Conservation (phyloP, 2,113 vertebrate species). For the Hemiscyllium ocellatum region DNA sequence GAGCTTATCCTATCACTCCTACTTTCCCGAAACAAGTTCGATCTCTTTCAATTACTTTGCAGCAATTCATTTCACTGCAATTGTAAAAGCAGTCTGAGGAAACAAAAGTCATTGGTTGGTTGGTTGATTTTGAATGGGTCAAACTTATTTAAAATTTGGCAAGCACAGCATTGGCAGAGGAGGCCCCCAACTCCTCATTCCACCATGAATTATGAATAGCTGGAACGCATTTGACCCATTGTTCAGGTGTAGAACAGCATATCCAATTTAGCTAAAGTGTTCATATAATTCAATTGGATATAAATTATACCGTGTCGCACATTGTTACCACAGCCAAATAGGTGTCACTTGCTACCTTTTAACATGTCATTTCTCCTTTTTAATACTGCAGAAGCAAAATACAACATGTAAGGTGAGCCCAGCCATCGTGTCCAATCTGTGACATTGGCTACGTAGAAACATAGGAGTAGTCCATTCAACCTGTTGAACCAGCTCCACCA, state of each 20-base stretch:
- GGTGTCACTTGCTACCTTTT: neutral
- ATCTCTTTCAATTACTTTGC: neutral
- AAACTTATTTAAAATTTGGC: neutral
- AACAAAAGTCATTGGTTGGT: neutral
- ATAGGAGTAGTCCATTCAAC: too few species aligned
- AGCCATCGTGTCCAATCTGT: neutral
- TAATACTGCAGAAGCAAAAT: neutral
- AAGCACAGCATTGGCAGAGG: neutral
- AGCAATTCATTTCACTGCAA: neutral
- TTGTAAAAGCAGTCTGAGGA: neutral
- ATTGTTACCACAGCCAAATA: slow-evolving; percentile 19
- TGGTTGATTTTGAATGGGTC: neutral
- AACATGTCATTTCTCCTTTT: neutral
- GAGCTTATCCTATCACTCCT: neutral
- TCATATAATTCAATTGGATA: neutral
- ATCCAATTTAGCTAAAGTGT: slow-evolving; percentile 29
- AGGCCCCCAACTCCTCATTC: neutral
- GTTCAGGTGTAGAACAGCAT: slow-evolving; percentile 23
- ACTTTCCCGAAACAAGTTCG: neutral
- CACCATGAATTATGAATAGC: slow-evolving; percentile 29
- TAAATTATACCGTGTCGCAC: neutral
- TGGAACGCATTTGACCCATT: slow-evolving; percentile 4
- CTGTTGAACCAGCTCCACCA: too few species aligned
- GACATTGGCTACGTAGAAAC: too few species aligned
- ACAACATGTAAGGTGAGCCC: neutral